Evolutionary conservation across 2,888 invertebrate species (phyloP).

Genomic region (Orthonychiurus folsomi): DNA sequence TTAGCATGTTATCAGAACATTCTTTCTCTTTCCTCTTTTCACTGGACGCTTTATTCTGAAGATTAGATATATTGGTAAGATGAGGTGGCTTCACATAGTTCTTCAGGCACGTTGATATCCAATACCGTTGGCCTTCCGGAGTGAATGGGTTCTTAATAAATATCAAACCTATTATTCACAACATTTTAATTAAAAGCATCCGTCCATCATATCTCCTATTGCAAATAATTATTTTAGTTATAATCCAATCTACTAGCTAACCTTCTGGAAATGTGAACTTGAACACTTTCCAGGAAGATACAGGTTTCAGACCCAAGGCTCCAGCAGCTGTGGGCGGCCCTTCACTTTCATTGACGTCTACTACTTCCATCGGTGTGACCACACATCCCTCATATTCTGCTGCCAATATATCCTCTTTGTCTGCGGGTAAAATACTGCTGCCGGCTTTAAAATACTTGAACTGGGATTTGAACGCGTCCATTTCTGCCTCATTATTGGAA

Average conservation of each 20-base stretch:
- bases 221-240: not conserved
- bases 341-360: not conserved
- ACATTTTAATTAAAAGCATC: not conserved
- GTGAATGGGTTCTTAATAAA: conserved; percentile 78
- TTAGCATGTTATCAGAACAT: conserved; percentile 12
- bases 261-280: conserved; percentile 55
- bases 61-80: conserved; percentile 57
- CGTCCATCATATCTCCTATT: too few species aligned
- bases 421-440: not conserved
- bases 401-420: not conserved
- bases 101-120: conserved; percentile 67
- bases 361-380: not conserved
- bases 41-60: conserved; percentile 19
- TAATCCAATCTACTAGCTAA: conserved; percentile 35
- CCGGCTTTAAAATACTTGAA: not conserved
- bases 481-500: not conserved
- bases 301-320: conserved; percentile 45
- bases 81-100: conserved; percentile 62
- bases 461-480: not conserved
- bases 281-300: conserved; percentile 56
- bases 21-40: not conserved
- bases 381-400: not conserved
- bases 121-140: conserved; percentile 64
- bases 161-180: conserved; percentile 55
- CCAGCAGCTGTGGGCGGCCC: not conserved